phyloP scores from a whole-genome alignment of 30 jellyfish, hydroid and myxozoan genomes.

The Turritopsis rubra region DNA sequence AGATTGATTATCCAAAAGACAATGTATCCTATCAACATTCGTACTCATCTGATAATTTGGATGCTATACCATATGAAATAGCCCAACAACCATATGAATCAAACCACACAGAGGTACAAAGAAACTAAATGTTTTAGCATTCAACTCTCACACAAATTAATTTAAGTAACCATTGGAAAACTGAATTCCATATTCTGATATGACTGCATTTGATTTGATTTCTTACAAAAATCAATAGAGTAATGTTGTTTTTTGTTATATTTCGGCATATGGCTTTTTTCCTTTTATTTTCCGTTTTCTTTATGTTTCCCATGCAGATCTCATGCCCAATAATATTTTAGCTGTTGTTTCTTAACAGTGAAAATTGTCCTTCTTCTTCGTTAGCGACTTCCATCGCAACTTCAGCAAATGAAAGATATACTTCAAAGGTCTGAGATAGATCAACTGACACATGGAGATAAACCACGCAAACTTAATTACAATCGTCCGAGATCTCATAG shows the following conservation, averaged over 20 bases:
- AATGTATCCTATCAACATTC: slow-evolving; percentile 59
- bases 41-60: slow-evolving; percentile 74
- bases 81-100: neutral
- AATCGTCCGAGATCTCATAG: slow-evolving; percentile 1
- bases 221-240: no score
- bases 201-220: no score
- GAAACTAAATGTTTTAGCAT: no score
- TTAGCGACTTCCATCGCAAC: slow-evolving; percentile 35
- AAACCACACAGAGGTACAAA: slow-evolving; percentile 6
- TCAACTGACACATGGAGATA: slow-evolving; percentile 1
- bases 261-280: no score
- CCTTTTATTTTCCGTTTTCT: no score
- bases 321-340: no score
- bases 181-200: no score
- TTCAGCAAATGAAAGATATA: slow-evolving; percentile 40
- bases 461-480: slow-evolving; percentile 9
- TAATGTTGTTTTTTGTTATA: no score
- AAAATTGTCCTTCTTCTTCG: neutral
- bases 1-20: slow-evolving; percentile 86
- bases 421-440: slow-evolving; percentile 19
- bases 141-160: neutral
- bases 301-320: no score
- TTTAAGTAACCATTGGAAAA: no score
- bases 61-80: slow-evolving; percentile 1
- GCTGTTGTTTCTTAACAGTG: no score